A percentile compares a stretch with the other conserved stretches of the same genome.
Conservation (phyloP, 2,888 invertebrate species). For the Aplocera efformata region DNA sequence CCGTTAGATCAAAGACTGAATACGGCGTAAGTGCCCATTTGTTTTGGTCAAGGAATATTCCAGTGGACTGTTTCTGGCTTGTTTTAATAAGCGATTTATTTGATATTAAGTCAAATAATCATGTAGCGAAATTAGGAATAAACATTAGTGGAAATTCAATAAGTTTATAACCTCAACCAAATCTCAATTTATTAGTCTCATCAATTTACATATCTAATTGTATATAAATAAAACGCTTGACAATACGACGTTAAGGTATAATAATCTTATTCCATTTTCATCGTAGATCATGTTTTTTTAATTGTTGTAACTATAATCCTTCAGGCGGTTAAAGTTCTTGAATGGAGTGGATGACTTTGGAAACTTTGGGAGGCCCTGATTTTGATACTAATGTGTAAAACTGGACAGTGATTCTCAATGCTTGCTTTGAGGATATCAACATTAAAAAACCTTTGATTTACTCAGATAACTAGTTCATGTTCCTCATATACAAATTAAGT, state of each 20-base stretch:
- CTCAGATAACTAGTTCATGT: no score
- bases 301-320: constrained; percentile 13
- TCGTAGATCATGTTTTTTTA: constrained; percentile 12
- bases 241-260: constrained; percentile 71
- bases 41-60: constrained; percentile 44
- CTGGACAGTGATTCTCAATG: constrained; percentile 2
- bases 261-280: constrained; percentile 18
- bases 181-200: constrained; percentile 50
- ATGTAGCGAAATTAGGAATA: constrained; percentile 27
- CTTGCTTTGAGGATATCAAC: constrained; percentile 6
- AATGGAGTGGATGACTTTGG: constrained; percentile 1
- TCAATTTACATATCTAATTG: constrained; percentile 77
- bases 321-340: constrained; percentile 7
- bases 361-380: no score
- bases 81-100: constrained; percentile 10
- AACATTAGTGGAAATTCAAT: constrained; percentile 17
- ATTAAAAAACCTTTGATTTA: no score
- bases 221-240: constrained; percentile 77
- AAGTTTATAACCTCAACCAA: constrained; percentile 26
- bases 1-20: constrained; percentile 73
- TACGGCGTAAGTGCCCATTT: constrained; percentile 67
- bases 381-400: constrained; percentile 20
- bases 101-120: constrained; percentile 21
- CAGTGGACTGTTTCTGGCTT: constrained; percentile 13
- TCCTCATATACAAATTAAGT: no score